phyloP scores from a whole-genome alignment of 2,113 vertebrate species.

The Recurvirostra avosetta region DNA sequence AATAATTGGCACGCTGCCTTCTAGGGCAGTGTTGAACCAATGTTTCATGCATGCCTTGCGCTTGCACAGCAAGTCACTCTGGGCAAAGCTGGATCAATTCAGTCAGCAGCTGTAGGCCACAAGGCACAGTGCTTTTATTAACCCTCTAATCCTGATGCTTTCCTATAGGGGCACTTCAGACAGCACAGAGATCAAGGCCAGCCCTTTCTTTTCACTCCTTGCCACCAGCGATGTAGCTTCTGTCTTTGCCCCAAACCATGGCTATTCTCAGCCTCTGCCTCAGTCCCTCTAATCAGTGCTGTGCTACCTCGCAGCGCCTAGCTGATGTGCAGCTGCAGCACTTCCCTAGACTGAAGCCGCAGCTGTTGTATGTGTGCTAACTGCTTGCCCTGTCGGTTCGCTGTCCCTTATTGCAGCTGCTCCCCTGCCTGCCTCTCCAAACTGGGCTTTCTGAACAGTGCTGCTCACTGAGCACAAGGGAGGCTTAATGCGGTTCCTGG shows the following conservation, averaged over 20 bases:
- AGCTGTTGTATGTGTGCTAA: not conserved
- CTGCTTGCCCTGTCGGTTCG: not conserved
- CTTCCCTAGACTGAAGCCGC: not conserved
- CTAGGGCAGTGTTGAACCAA: not conserved
- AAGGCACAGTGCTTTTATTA: not conserved
- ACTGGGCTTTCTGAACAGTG: not conserved
- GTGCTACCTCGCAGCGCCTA: accelerated
- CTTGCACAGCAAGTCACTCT: not conserved
- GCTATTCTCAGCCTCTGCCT: not conserved
- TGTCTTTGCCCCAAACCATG: not conserved
- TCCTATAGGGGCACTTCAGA: not conserved
- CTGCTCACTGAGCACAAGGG: not conserved
- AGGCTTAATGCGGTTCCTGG: not conserved
- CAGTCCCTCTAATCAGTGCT: not conserved
- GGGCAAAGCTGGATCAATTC: not conserved
- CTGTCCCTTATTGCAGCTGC: not conserved
- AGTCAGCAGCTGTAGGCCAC: not conserved
- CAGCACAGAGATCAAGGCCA: not conserved
- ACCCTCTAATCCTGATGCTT: not conserved
- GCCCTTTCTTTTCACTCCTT: not conserved
- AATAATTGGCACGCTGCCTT: not conserved
- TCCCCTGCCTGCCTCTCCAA: not conserved
- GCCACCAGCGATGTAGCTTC: not conserved
- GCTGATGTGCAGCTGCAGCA: not conserved
- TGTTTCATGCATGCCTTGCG: not conserved